A percentile compares a stretch with the other conserved stretches of the same genome.
Evolutionary conservation across 2,113 vertebrate genomes (phyloP).

Genomic region (Progne subis): DNA sequence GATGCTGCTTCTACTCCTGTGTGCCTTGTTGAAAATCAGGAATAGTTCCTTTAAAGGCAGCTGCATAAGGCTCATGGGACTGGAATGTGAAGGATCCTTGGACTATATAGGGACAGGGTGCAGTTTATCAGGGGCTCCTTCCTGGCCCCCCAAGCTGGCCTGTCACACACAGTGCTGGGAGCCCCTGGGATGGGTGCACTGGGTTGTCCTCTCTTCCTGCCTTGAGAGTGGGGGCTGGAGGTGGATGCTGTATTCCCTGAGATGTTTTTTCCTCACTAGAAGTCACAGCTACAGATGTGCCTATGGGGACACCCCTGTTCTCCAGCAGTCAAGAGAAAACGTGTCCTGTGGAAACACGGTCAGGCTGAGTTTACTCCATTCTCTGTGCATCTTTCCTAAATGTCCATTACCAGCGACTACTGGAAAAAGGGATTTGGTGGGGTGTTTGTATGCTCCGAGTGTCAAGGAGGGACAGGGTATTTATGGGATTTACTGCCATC

Average conservation of each 20-base stretch:
- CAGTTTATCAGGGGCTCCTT: neutral
- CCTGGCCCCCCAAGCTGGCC: neutral
- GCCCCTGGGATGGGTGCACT: neutral
- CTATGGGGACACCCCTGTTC: neutral
- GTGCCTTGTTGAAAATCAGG: neutral
- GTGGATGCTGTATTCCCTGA: neutral
- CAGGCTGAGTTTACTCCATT: neutral
- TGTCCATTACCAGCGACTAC: accelerated
- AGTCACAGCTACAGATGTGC: neutral
- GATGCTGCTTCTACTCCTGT: neutral
- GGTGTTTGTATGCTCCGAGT: neutral
- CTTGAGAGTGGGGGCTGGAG: neutral
- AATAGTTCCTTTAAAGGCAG: neutral
- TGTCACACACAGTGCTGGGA: neutral
- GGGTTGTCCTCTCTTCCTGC: neutral
- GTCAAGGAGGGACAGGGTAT: neutral
- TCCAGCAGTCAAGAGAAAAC: neutral
- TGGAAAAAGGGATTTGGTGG: neutral
- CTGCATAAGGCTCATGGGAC: neutral
- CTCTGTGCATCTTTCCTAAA: neutral
- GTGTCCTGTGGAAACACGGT: neutral
- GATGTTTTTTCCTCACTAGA: neutral
- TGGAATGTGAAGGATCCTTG: neutral
- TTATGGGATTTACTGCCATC: neutral
- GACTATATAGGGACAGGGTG: neutral